Evolutionary conservation across 2,797 vertebrate genomes (phyloP).

Genomic region (Orestias chungarensis): DNA sequence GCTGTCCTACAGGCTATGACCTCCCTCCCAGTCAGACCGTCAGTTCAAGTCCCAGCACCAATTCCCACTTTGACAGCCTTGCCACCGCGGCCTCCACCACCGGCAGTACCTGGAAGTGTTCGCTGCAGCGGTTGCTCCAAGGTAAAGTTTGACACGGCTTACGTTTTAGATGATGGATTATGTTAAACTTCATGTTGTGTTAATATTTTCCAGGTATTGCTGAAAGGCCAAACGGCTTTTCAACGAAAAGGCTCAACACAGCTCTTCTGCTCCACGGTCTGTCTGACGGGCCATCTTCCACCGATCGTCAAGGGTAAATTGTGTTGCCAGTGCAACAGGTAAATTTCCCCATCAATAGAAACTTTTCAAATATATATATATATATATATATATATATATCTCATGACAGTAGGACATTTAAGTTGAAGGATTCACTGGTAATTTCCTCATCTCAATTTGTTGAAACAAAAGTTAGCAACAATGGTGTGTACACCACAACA

Average conservation of each 20-base stretch:
- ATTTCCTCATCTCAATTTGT: too few relatives aligned
- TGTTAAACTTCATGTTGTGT: not conserved
- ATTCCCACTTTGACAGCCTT: conserved; percentile 33
- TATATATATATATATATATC: too few relatives aligned
- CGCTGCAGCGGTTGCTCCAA: conserved; percentile 94
- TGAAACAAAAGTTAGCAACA: too few relatives aligned
- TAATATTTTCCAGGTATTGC: conserved; percentile 66
- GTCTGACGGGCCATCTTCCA: conserved; percentile 92
- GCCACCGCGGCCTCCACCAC: conserved; percentile 55
- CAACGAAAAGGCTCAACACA: conserved; percentile 98
- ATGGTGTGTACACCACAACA: too few relatives aligned
- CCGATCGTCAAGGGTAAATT: conserved; percentile 82
- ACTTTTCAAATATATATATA: too few relatives aligned
- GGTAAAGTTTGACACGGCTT: conserved; percentile 55
- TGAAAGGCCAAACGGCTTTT: conserved; percentile 98
- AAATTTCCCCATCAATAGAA: conserved; percentile 14
- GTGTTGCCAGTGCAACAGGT: conserved; percentile 95
- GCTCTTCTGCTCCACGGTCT: conserved; percentile 98
- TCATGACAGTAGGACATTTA: too few relatives aligned
- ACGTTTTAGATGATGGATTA: not conserved
- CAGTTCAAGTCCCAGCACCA: conserved; percentile 40
- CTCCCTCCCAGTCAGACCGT: conserved; percentile 52
- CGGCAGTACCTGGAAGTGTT: conserved; percentile 66
- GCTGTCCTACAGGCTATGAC: conserved; percentile 67
- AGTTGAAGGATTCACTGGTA: too few relatives aligned